Conservation (phyloP, 2,113 vertebrate genomes). For the Eupsittula cactorum region DNA sequence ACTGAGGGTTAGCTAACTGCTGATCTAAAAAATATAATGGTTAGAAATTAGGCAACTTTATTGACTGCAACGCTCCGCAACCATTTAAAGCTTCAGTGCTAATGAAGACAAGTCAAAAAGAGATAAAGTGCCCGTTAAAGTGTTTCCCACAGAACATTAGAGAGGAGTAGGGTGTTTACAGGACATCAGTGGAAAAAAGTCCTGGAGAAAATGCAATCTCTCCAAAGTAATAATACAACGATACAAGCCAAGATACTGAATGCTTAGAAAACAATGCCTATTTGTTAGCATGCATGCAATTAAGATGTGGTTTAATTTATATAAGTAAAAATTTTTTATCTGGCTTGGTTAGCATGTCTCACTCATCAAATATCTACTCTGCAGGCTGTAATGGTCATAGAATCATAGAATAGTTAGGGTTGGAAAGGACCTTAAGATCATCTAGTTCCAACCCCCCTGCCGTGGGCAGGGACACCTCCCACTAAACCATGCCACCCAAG, state of each 20-base stretch:
- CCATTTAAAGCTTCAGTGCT: background rate
- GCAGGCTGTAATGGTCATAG: background rate
- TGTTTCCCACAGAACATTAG: background rate
- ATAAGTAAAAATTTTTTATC: background rate
- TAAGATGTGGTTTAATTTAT: slow-evolving; percentile 17
- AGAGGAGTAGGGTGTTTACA: background rate
- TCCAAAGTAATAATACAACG: background rate
- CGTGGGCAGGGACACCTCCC: too few relatives aligned
- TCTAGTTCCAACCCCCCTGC: too few relatives aligned
- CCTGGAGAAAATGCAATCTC: background rate
- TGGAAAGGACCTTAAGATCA: too few relatives aligned
- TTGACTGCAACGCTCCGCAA: background rate
- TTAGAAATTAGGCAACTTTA: slow-evolving; percentile 31
- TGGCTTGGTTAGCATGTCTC: background rate
- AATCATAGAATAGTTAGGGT: too few relatives aligned
- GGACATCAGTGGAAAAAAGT: background rate
- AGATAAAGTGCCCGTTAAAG: background rate
- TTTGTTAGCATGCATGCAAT: slow-evolving; percentile 13
- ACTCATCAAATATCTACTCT: slow-evolving; percentile 28
- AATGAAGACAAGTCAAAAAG: background rate
- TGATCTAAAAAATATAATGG: slow-evolving; percentile 7
- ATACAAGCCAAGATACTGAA: slow-evolving; percentile 3
- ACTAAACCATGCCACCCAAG: too few relatives aligned
- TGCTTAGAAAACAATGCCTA: background rate
- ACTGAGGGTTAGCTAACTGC: background rate